Evolutionary conservation across 2,888 invertebrate species (phyloP).

Genomic region (Melanophora roralis): DNA sequence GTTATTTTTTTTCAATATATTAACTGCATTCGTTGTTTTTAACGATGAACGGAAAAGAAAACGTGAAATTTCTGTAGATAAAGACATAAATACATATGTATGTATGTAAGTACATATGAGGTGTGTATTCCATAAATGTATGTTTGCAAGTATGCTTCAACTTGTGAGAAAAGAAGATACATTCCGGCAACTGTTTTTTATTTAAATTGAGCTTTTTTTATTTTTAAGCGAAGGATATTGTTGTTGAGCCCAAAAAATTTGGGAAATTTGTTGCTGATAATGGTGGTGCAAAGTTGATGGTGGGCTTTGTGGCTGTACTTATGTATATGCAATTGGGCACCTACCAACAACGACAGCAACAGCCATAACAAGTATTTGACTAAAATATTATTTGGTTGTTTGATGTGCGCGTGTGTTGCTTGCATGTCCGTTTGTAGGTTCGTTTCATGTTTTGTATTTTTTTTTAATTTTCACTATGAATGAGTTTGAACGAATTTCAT

Average conservation of each 20-base stretch:
- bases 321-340: constrained; percentile 55
- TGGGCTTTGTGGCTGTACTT: neutral
- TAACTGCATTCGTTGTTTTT: constrained; percentile 6
- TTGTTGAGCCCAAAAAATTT: constrained; percentile 35
- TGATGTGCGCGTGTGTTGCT: constrained; percentile 52
- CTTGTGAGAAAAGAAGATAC: too few relatives aligned
- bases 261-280: neutral
- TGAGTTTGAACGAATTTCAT: neutral
- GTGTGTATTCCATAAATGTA: neutral
- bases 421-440: constrained; percentile 30
- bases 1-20: too few relatives aligned
- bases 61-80: neutral
- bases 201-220: constrained; percentile 50
- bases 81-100: neutral
- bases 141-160: too few relatives aligned
- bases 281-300: neutral
- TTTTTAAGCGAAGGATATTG: constrained; percentile 28
- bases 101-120: neutral
- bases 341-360: constrained; percentile 32
- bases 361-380: constrained; percentile 27
- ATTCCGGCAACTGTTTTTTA: constrained; percentile 32
- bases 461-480: too few relatives aligned
- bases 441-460: constrained; percentile 29
- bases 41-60: neutral
- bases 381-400: constrained; percentile 50